Evolutionary conservation across 2,113 vertebrate genomes (phyloP), one percentile per base, ranked within the genome.

Genomic region (human (Homo sapiens)): DNA sequence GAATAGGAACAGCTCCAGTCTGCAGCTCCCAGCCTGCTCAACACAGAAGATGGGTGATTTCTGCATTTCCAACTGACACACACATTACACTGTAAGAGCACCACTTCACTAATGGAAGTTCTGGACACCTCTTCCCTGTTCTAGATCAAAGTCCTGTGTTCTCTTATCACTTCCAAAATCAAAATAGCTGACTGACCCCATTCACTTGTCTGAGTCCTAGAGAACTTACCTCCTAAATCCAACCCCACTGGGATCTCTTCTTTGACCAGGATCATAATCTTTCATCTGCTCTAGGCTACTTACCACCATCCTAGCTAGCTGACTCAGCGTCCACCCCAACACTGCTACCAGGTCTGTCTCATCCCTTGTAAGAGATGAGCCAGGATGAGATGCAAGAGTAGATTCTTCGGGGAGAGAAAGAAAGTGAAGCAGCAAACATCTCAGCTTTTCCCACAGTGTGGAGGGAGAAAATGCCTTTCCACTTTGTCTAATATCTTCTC

Each of bases 381-480:
- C 35, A 35, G 35, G 27, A 72, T 70, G 18, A 84, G 40, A 85
- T 8, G 59, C 52, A 93, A 92, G 27, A 35, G 38, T 30, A 85
- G 50, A 81, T 79, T 64, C 48, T 80, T 81, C 17, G 38, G 48
- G 38, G 20, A 89, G 17, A 89, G 14, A 38, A 79, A 79, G 18
- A 92, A 91, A 73, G 55, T 20, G 7, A 95, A 82, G 7, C n/a
- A 43, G 27, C 55, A 94, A 95, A 97, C 17, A 38, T 0, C 73
- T 91, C 95, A 97, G 95, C 76, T 10, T 52, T 96, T 95, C 97
- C 2, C 96, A 97, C 96, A 96, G 89, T 85, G 92, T 96, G 92
- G 94, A 98, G 82, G 98, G 94, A 98, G 96, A 97, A 96, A 98
- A 98, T 89, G 98, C 98, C 98, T 98, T 98, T 95, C 96, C 90